Percentiles rank a stretch among this genome's conserved stretches.
These are phyloP conservation scores for Eulemur rufifrons DNA, from an alignment of 2,113 vertebrate genomes.

Conservation along the genomic window DNA sequence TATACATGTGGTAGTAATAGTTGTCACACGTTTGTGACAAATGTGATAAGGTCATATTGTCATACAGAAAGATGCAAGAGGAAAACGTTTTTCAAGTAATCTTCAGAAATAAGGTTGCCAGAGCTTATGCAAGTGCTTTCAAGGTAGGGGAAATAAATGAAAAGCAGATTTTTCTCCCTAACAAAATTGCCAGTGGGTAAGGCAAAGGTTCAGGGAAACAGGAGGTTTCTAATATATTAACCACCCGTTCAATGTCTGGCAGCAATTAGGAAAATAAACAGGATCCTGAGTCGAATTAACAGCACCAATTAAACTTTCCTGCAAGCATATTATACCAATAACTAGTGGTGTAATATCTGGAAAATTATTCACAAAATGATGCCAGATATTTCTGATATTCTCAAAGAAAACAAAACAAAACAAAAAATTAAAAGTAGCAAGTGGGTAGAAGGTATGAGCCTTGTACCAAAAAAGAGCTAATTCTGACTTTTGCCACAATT, in stretches of 20 bases:
- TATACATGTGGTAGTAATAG: background rate
- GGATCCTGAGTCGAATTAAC: conserved; percentile 71
- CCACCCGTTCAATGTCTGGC: conserved; percentile 58
- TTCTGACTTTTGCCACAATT: conserved; percentile 30
- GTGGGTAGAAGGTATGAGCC: background rate
- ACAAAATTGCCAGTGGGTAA: conserved; percentile 64
- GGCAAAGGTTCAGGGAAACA: conserved; percentile 73
- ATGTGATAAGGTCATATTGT: background rate
- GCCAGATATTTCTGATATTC: conserved; percentile 51
- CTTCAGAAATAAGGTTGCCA: conserved; percentile 29
- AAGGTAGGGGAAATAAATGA: conserved; percentile 61
- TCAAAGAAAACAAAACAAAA: conserved; percentile 43
- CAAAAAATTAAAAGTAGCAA: conserved; percentile 31
- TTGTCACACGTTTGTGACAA: background rate
- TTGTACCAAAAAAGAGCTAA: background rate
- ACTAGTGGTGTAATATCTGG: conserved; percentile 48
- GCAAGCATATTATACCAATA: conserved; percentile 51
- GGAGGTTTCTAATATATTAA: conserved; percentile 73
- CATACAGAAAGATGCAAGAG: background rate
- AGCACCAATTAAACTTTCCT: conserved; percentile 71
- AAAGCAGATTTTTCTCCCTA: conserved; percentile 64
- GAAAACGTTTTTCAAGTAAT: background rate
- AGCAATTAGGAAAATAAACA: conserved; percentile 78
- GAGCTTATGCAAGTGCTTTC: conserved; percentile 35
- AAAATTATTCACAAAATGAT: conserved; percentile 42